Evolutionary conservation across 2,113 vertebrate species (phyloP), one percentile per base, ranked within the genome.

Genomic region (Cottus gobio): DNA sequence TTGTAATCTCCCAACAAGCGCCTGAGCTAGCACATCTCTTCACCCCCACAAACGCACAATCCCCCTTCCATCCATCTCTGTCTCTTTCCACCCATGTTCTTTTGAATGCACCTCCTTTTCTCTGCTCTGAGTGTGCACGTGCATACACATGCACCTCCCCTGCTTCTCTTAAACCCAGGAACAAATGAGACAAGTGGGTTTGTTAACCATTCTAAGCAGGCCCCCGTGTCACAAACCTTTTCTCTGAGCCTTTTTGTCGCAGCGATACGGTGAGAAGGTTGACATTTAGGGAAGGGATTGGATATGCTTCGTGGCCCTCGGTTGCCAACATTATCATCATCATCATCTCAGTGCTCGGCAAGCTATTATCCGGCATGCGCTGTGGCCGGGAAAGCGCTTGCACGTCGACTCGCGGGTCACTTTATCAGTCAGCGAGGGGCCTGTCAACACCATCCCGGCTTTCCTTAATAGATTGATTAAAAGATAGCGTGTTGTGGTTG

Each of bases 401-500:
- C 83, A 85, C 66, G 71, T 80, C 48, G 16, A 62, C 84, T 74
- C 74, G 48, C 2, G 30, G 88, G 90, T 92, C 85, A 88, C 83
- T 87, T 89, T 92, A 94, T 93, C 92, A 86, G 84, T 61, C 77
- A 24, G 64, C 1, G 30, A 16, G 11, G 39, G 67, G 71, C 71
- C 82, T 86, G 84, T 87, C 87, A 77, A 64, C 60, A 30, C 80
- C 57, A 62, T 16, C 80, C 54, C 6, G 6, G 77, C 82, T 86
- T 57, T 73, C 73, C 73, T 76, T 92, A 91, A 91, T 79, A 87
- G 92, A 93, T 92, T 89, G 90, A 92, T 94, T 88, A 90, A 90
- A 91, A 90, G 90, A 91, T 93, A 86, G 11, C 10, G n/a, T 60
- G 68, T 37, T 50, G 46, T 86, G 75, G 75, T 57, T 82, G 65